Base-by-base conservation (phyloP, 1,140 invertebrate genomes). In the Campodea augens region DNA sequence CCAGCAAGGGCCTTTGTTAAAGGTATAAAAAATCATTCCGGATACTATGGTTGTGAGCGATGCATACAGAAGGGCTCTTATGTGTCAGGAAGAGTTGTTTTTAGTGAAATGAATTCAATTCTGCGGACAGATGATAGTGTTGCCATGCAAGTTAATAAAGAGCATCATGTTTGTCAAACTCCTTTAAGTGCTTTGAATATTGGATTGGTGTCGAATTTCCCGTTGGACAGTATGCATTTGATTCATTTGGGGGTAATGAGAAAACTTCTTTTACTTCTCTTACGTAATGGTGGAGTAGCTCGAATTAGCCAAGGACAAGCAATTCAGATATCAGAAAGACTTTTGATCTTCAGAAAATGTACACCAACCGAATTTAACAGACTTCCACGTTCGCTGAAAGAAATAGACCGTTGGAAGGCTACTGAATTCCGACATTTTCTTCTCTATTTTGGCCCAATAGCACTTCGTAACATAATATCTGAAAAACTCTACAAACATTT, bases 211-310 rank as follows among this genome's bases (percentile, higher is more conserved):
- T 51, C 51, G 15, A 37, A 49, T 42, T 53, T 62, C 45, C 51
- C 52, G 10, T 44, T 60, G 5, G 63, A 66, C 50, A 61, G 60
- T 49, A 62, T 65, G 61, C 62, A 65, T 52, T 41, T 56, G 1
- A 51, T 62, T n/a, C 63, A 57, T 49, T 38, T 66, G 19, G 61
- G 62, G 12, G 61, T 64, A 5, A 54, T 55, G 27, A 56, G 54
- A 53, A 58, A 57, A 49, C 38, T 64, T 21, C 41, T 63, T 5
- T 41, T 40, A 38, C 44, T 49, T 32, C 59, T 54, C 55, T 52
- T 57, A 32, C 46, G 25, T 47, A 46, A 18, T 7, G 7, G 12
- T 12, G 18, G 25, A n/a, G 23, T 18, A 2, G 21, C 49, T 21
- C 37, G 38, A 36, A 21, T 43, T 37, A 24, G 5, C 5, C 22